A percentile compares a stretch with the other conserved stretches of the same genome.
These are phyloP conservation scores for Peromyscus aztecus DNA, from an alignment of 2,797 vertebrate genomes.

Conservation along the genomic window DNA sequence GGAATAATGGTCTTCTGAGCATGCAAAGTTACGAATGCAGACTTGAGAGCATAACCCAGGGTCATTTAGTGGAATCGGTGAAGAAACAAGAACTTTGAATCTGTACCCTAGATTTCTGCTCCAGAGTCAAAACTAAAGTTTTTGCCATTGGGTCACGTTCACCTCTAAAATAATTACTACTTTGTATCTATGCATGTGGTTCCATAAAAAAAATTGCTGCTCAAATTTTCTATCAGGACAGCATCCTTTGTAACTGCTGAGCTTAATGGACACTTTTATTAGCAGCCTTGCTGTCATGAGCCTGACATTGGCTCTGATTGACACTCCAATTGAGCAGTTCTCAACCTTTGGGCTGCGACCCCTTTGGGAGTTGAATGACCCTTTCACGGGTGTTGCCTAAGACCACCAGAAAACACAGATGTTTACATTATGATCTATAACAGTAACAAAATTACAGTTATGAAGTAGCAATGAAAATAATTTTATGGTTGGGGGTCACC, in stretches of 20 bases:
- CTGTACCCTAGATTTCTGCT: background rate
- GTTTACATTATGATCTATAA: background rate
- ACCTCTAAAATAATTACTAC: constrained; percentile 15
- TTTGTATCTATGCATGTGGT: background rate
- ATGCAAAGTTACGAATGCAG: background rate
- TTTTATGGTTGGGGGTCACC: background rate
- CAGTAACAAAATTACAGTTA: background rate
- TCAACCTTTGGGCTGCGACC: background rate
- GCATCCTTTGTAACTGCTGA: background rate
- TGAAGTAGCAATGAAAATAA: background rate
- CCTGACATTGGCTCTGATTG: background rate
- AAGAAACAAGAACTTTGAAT: background rate
- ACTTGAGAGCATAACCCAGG: background rate
- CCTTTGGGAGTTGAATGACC: background rate
- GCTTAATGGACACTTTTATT: background rate
- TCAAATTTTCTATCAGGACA: background rate
- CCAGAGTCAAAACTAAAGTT: background rate
- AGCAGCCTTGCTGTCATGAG: background rate
- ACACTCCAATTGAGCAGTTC: background rate
- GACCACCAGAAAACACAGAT: background rate
- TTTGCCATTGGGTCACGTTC: background rate
- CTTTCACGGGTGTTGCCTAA: background rate
- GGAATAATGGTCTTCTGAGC: background rate
- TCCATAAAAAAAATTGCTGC: background rate
- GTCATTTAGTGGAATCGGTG: background rate